phyloP scores from a whole-genome alignment of 2,797 vertebrate species.

The Brotula barbata region DNA sequence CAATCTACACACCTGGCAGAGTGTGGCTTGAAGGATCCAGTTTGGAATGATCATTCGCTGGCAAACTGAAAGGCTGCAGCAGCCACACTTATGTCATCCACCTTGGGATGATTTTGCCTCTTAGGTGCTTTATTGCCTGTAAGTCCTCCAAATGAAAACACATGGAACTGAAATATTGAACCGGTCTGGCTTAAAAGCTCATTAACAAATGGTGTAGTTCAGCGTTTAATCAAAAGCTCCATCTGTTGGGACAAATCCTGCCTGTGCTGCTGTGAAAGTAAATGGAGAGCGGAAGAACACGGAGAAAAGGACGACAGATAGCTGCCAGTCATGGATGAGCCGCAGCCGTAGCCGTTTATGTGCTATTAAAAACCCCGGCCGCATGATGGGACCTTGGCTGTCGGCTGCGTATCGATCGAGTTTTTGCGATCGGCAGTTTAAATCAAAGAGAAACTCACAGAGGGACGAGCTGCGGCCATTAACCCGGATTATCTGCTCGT shows the following conservation, averaged over 20 bases:
- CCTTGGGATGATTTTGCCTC: conserved; percentile 13
- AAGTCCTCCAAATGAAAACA: conserved; percentile 38
- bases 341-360: conserved; percentile 9
- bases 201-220: conserved; percentile 60
- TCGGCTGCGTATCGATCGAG: background rate
- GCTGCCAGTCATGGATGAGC: conserved; percentile 15
- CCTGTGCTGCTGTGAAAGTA: conserved; percentile 26
- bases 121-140: conserved; percentile 28
- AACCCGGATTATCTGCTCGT: conserved; percentile 20
- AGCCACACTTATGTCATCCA: background rate
- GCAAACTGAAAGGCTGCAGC: background rate
- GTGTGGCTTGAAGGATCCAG: background rate
- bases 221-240: conserved; percentile 58
- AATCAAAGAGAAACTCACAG: conserved; percentile 7
- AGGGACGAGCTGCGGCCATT: conserved; percentile 27
- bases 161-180: conserved; percentile 58
- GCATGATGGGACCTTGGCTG: conserved; percentile 9
- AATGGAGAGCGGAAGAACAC: conserved; percentile 1
- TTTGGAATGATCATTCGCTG: conserved; percentile 1
- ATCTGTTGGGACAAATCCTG: conserved; percentile 51
- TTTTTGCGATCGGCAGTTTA: conserved; percentile 15
- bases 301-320: conserved; percentile 7
- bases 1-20: conserved; percentile 1
- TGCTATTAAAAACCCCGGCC: conserved; percentile 7
- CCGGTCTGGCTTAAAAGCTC: conserved; percentile 51